Base-by-base conservation (phyloP, 1,140 invertebrate genomes). In the Caenorhabditis briggsae region DNA sequence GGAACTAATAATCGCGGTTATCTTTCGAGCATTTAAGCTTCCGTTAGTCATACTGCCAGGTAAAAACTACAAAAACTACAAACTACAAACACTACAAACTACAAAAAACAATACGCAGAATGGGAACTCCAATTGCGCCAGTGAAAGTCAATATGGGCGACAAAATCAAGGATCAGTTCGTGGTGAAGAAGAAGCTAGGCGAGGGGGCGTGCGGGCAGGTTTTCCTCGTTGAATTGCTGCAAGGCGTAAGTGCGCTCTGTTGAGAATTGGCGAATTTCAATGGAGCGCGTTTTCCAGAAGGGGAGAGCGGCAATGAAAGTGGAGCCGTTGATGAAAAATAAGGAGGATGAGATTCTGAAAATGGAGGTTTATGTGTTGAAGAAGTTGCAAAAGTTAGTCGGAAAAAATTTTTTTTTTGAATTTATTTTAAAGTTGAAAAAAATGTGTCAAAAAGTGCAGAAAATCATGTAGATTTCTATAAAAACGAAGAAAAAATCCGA, bases 351-450 rank as follows among this genome's bases (percentile, higher is more conserved):
- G 83, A 84, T 88, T 87, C 86, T 91, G 5, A 90, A 89, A 61
- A 91, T 91, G 90, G 90, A 91, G 70, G 85, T 89, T 9, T 89
- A 83, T 56, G 90, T 91, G 20, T 55, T 91, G 46, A 82, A 88
- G 64, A 89, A 90, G 82, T 25, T 91, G n/a, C 90, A 91, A 61
- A 85, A 86, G 61, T 82, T n/a, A 14, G 48, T 74, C 33, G 1
- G 33, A 33, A 33, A 33, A 1, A 33, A 33, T 33, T 33, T 33
- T 33, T 33, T 33, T 33, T 33, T 33, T 33, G 33, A 33, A 33
- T n/a, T n/a, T n/a, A n/a, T n/a, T n/a, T n/a, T n/a, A 33, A 33
- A 33, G 3, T 2, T 33, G 1, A 2, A 33, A 33, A 33, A 33
- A 33, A 2, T 33, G 33, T 33, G 33, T 33, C 33, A 33, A 33